Percentiles rank a stretch among this genome's conserved stretches.
Evolutionary conservation across 2,113 vertebrate genomes (phyloP).

Genomic region (Micromys minutus): DNA sequence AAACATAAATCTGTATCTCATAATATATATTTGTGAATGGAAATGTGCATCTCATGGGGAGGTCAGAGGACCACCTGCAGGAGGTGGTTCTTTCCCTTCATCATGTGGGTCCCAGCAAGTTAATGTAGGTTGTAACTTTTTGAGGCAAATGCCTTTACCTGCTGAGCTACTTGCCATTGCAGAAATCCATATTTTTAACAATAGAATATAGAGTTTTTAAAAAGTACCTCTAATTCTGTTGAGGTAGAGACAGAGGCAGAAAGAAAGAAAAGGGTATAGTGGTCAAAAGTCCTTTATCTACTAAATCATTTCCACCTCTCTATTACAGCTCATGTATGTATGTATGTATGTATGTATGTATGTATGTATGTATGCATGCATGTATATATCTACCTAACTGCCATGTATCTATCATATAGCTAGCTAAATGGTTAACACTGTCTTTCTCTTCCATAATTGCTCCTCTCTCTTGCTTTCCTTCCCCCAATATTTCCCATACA

Average conservation of each 20-base stretch:
- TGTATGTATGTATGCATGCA: no score
- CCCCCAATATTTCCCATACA: no score
- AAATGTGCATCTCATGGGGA: not conserved
- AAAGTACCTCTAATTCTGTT: not conserved
- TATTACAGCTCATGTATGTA: not conserved
- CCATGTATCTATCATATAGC: not conserved
- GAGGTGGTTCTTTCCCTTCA: not conserved
- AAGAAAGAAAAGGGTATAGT: no score
- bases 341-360: no score
- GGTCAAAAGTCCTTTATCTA: not conserved
- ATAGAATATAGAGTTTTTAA: not conserved
- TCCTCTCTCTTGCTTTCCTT: not conserved
- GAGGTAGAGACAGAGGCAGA: not conserved
- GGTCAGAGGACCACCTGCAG: not conserved
- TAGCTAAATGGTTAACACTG: not conserved
- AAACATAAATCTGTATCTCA: no score
- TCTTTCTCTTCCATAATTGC: not conserved
- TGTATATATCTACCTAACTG: no score
- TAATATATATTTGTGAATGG: not conserved
- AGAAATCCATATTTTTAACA: not conserved
- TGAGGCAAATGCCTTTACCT: not conserved
- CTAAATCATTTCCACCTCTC: not conserved
- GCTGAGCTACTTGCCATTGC: not conserved
- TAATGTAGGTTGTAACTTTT: no score
- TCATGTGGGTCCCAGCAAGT: not conserved